Evolutionary conservation across 2,797 vertebrate genomes (phyloP), one percentile per base, ranked within the genome.

Genomic region (Lophura swinhoii): DNA sequence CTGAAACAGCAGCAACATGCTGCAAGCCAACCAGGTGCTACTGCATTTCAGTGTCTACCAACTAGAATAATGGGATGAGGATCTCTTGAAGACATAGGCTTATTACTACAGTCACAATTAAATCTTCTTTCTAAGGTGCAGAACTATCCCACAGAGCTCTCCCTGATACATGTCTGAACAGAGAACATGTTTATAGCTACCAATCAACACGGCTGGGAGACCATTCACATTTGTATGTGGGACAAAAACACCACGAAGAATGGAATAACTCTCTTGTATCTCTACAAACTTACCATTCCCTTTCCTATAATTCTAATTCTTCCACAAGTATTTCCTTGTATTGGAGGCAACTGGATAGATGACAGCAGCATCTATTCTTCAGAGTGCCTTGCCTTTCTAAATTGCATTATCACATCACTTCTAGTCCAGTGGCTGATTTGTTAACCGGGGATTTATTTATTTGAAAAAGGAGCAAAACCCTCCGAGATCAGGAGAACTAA

Each of bases 131-230:
- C 33, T 35, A 33, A 59, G 14, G 23, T 35, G 33, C 58, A 33
- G 22, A 59, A 59, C 33, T 59, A 35, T 59, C 33, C 33, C 22
- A 33, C 33, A 59, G 58, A 59, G 58, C 33, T 35, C 58, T 24
- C 33, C 23, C 14, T 55, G 58, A 16, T 1, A 1, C n/a, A 8
- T 1, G 1, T 9, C 78, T 33, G 59, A 33, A 21, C 28, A 59
- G n/a, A 53, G 28, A 71, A 9, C 31, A 49, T 31, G 31, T 63
- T 41, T 0, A 2, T 23, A 59, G 22, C 21, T 15, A 59, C 13
- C 14, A 35, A 29, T 22, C 22, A 24, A 15, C 33, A 35, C 3
- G 15, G 33, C 4, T 35, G 23, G 22, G 22, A 24, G 58, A 14
- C 7, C 4, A 33, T 15, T 53, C 51, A 29, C 15, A 6, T 15